Percentiles rank a stretch among this genome's conserved stretches.
Conservation (phyloP, 2,888 invertebrate species). For the Baronia brevicornis region DNA sequence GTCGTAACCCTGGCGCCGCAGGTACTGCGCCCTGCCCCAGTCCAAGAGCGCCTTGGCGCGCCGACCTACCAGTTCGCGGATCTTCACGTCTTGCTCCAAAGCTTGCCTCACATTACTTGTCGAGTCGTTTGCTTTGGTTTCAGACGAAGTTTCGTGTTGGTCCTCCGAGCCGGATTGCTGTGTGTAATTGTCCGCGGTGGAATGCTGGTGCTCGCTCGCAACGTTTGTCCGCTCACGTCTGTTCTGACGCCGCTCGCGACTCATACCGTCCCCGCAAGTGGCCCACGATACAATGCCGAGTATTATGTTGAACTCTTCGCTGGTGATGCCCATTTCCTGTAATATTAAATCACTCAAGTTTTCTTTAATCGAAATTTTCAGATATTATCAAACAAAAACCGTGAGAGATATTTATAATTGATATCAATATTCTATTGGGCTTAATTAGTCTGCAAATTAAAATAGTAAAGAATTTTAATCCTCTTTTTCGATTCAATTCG, state of each 20-base stretch:
- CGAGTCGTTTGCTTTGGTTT: too few relatives aligned
- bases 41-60: slow-evolving; percentile 87
- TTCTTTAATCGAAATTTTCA: too few relatives aligned
- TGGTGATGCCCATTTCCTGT: slow-evolving; percentile 73
- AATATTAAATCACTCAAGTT: too few relatives aligned
- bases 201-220: too few relatives aligned
- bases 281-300: slow-evolving; percentile 93
- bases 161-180: background rate
- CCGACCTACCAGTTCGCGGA: slow-evolving; percentile 73
- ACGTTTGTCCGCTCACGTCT: too few relatives aligned
- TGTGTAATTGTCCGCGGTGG: too few relatives aligned
- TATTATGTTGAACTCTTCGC: slow-evolving; percentile 82
- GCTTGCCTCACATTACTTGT: too few relatives aligned
- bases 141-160: background rate
- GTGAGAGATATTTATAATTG: background rate
- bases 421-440: background rate
- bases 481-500: too few relatives aligned
- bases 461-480: too few relatives aligned
- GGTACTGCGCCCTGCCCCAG: slow-evolving; percentile 80
- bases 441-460: too few relatives aligned
- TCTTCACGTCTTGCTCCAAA: slow-evolving; percentile 2
- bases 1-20: slow-evolving; percentile 75
- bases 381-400: too few relatives aligned
- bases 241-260: slow-evolving; percentile 63
- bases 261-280: slow-evolving; percentile 84